Evolutionary conservation across 2,888 invertebrate genomes (phyloP).

Genomic region (Panorpa germanica): DNA sequence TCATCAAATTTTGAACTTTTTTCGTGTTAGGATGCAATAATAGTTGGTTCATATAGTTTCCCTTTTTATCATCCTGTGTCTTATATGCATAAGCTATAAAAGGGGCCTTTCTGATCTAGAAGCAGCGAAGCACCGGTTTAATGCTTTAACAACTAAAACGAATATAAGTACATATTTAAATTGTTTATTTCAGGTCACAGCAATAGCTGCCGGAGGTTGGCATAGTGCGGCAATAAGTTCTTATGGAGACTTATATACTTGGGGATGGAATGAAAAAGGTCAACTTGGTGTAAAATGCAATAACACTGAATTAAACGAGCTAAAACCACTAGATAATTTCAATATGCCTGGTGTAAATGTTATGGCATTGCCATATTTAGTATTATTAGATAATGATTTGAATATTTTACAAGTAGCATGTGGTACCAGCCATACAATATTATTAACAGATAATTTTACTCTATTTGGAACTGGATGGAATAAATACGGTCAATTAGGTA

Average conservation of each 20-base stretch:
- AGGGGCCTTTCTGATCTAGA: too few relatives aligned
- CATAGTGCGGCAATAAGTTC: conserved; percentile 63
- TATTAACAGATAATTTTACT: conserved; percentile 41
- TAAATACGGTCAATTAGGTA: conserved; percentile 60
- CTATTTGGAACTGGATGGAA: conserved; percentile 68
- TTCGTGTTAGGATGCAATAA: too few relatives aligned
- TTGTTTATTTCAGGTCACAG: conserved; percentile 25
- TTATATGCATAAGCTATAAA: too few relatives aligned
- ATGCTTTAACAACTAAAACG: too few relatives aligned
- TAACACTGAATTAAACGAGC: conserved; percentile 21
- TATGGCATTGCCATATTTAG: conserved; percentile 14
- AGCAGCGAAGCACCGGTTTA: too few relatives aligned
- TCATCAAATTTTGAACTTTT: too few relatives aligned
- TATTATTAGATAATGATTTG: conserved; percentile 15
- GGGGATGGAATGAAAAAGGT: conserved; percentile 85
- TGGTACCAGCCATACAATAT: conserved; percentile 58
- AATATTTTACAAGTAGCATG: conserved; percentile 37
- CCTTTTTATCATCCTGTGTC: too few relatives aligned
- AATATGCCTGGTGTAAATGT: too few relatives aligned
- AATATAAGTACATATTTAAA: too few relatives aligned
- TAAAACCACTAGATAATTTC: too few relatives aligned
- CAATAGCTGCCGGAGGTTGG: conserved; percentile 72
- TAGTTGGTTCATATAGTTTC: too few relatives aligned
- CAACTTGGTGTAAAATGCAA: conserved; percentile 49
- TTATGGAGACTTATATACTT: conserved; percentile 66